A percentile compares a stretch with the other conserved stretches of the same genome.
These are phyloP conservation scores for Spilogale gracilis DNA, from an alignment of 2,113 vertebrate genomes.

Conservation along the genomic window DNA sequence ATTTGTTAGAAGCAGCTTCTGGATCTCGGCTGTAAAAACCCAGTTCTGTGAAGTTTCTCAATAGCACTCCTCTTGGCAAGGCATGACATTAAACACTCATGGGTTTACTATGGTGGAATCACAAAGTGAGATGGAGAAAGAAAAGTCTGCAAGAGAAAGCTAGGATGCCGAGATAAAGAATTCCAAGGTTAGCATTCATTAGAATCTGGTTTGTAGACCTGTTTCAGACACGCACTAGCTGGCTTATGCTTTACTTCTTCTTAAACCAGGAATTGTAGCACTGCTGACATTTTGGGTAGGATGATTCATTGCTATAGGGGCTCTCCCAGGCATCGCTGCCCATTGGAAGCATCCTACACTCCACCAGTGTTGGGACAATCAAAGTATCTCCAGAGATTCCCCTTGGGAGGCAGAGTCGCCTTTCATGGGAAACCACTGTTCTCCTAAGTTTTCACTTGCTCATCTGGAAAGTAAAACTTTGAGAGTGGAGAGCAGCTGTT, in stretches of 20 bases:
- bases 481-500: not conserved
- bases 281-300: not conserved
- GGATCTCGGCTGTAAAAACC: not conserved
- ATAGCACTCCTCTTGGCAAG: not conserved
- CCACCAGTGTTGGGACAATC: not conserved
- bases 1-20: not conserved
- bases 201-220: not conserved
- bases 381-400: not conserved
- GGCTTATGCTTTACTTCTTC: not conserved
- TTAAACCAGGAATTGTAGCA: not conserved
- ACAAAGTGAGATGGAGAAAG: not conserved
- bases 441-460: not conserved
- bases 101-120: not conserved
- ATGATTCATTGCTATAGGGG: not conserved
- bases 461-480: not conserved
- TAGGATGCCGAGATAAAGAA: not conserved
- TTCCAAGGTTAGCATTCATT: not conserved
- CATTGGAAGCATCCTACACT: not conserved
- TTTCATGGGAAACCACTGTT: not conserved
- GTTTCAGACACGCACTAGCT: not conserved
- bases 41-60: not conserved
- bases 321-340: not conserved
- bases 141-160: not conserved
- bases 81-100: not conserved
- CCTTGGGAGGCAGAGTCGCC: not conserved